phyloP scores from a whole-genome alignment of 2,888 invertebrate species.

The Troides oblongomaculatus region DNA sequence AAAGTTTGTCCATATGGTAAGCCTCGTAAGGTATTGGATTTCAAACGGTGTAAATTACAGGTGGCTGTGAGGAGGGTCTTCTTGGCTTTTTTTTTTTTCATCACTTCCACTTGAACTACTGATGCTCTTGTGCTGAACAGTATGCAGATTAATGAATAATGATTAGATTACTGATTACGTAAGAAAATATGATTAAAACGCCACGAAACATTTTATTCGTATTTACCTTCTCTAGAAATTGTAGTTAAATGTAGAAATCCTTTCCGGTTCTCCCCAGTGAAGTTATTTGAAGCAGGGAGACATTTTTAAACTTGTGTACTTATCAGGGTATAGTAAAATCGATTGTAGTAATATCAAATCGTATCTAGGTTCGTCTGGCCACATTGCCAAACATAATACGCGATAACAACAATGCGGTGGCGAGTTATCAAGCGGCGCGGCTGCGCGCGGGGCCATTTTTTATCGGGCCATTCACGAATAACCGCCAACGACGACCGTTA shows the following conservation, averaged over 20 bases:
- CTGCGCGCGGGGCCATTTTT: slow-evolving; percentile 57
- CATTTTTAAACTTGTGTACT: neutral
- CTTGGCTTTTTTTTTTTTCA: neutral
- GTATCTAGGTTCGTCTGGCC: neutral
- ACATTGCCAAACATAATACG: slow-evolving; percentile 30
- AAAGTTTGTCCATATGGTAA: neutral
- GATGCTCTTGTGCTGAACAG: neutral
- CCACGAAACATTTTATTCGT: too few relatives aligned
- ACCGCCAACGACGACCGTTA: slow-evolving; percentile 72
- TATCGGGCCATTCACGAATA: slow-evolving; percentile 66
- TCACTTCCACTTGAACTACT: neutral
- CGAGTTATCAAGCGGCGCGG: slow-evolving; percentile 47
- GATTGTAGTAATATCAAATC: neutral
- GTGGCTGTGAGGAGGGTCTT: neutral
- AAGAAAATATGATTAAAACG: too few relatives aligned
- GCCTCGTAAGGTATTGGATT: neutral
- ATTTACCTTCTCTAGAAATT: too few relatives aligned
- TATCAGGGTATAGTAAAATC: neutral
- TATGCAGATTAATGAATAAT: too few relatives aligned
- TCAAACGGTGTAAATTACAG: neutral
- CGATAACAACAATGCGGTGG: slow-evolving; percentile 42
- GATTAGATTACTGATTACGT: too few relatives aligned
- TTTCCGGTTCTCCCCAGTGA: too few relatives aligned
- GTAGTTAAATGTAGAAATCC: too few relatives aligned
- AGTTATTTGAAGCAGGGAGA: too few relatives aligned